These are phyloP conservation scores for Cygnus buccinator DNA, from an alignment of 2,113 vertebrate species.

Conservation along the genomic window DNA sequence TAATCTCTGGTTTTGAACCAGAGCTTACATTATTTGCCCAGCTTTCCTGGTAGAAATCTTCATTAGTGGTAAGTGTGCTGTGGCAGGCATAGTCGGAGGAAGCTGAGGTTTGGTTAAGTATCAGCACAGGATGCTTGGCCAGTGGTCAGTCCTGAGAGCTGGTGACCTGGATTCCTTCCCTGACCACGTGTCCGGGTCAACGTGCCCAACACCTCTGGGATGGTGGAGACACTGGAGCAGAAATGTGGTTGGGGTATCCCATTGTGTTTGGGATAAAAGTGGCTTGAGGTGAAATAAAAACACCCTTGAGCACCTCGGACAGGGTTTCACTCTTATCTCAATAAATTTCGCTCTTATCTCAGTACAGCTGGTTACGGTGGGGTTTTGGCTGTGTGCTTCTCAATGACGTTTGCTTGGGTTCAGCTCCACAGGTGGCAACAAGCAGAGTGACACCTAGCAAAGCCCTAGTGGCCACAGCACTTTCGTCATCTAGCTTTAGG, in stretches of 20 bases:
- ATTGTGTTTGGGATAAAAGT: not conserved
- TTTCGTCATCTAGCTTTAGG: not conserved
- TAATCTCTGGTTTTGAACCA: not conserved
- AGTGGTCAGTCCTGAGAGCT: not conserved
- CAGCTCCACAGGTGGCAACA: not conserved
- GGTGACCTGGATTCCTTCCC: not conserved
- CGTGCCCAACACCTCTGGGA: not conserved
- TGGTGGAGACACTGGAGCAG: not conserved
- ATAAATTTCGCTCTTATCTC: not conserved
- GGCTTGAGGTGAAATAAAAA: not conserved
- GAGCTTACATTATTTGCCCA: not conserved
- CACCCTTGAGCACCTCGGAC: not conserved
- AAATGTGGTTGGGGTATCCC: not conserved
- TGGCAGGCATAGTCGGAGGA: not conserved
- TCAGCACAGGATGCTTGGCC: not conserved
- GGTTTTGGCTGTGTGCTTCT: not conserved
- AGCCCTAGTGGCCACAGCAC: not conserved
- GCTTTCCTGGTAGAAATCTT: not conserved
- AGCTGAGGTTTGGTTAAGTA: not conserved
- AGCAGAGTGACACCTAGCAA: not conserved
- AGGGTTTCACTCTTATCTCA: not conserved
- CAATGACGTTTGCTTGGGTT: not conserved
- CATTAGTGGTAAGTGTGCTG: too few relatives aligned
- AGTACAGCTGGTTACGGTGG: not conserved
- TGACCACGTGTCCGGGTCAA: not conserved